Conservation (phyloP, 2,113 vertebrate species). For the Entelurus aequoreus region DNA sequence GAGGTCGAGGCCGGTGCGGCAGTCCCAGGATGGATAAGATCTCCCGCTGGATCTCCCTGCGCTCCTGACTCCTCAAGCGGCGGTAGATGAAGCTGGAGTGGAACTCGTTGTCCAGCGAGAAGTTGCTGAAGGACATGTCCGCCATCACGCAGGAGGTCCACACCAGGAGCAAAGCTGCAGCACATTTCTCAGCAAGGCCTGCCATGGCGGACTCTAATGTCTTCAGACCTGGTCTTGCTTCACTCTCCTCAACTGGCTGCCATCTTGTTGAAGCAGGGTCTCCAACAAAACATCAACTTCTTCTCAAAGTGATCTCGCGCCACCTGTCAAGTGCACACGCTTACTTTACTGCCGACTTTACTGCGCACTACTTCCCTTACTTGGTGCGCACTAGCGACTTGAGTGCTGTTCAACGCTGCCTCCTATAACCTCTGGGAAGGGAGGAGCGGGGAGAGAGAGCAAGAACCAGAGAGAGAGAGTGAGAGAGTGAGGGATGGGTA, state of each 20-base stretch:
- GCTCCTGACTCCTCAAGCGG: constrained; percentile 89
- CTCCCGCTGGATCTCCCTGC: constrained; percentile 96
- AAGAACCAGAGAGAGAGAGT: background rate
- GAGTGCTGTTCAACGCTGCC: constrained; percentile 19
- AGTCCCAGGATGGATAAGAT: constrained; percentile 97
- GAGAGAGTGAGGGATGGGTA: too few relatives aligned
- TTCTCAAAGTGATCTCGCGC: constrained; percentile 12
- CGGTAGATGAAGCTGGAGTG: constrained; percentile 94
- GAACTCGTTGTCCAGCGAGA: constrained; percentile 90
- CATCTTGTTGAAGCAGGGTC: constrained; percentile 60
- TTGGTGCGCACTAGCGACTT: constrained; percentile 8
- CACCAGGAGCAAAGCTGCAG: constrained; percentile 76
- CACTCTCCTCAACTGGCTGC: constrained; percentile 52
- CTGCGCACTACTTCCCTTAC: too few relatives aligned
- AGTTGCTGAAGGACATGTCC: constrained; percentile 83
- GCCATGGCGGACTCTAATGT: constrained; percentile 51
- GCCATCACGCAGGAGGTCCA: constrained; percentile 82
- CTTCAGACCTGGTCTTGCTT: constrained; percentile 4
- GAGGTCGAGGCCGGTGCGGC: constrained; percentile 92
- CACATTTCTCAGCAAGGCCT: constrained; percentile 60
- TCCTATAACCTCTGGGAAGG: constrained; percentile 52
- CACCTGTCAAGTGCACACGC: too few relatives aligned
- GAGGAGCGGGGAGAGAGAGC: constrained; percentile 55
- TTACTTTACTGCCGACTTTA: too few relatives aligned
- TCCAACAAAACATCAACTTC: constrained; percentile 47